Evolutionary conservation across 2,888 invertebrate genomes (phyloP), one percentile per base, ranked within the genome.

Genomic region (Lobophora halterata): DNA sequence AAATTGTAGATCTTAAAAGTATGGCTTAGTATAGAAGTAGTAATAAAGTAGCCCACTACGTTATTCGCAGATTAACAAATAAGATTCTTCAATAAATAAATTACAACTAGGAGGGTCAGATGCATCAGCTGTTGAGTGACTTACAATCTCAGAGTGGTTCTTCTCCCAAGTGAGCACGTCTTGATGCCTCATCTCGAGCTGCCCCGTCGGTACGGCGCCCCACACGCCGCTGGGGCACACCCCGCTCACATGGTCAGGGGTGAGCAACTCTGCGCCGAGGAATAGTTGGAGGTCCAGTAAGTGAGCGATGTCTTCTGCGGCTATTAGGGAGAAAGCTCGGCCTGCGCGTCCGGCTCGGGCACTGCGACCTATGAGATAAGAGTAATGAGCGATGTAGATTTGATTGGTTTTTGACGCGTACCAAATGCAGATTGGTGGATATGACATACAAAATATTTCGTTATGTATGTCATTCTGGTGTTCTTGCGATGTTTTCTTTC

Each of bases 221-320:
- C 94, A 90, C 25, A 92, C 88, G 2, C 91, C 92, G 58, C 91
- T 90, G 16, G 89, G 85, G 37, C 90, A 88, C 3, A 77, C 39
- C 1, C 40, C 8, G 55, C 72, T 53, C 0, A 46, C 27, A 2
- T 71, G 71, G 44, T 71, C 63, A 0, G 88, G 71, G 0, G 78
- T 63, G 7, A 81, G 65, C 17, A 93, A 79, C 5, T 90, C 89
- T 1, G 98, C 85, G 18, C 96, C 97, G 30, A 99, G 89, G 79
- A 99, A 99, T 49, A 99, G 88, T 71, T 97, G 96, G 29, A 99
- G 88, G 80, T 99, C 99, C n/a, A 98, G 72, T 3, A 99, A 81
- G 75, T 97, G 97, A 0, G 99, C 93, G 26, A 95, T 89, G 76
- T 99, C 99, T 45, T 99, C 98, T 0, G 94, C 93, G 0, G 94